Evolutionary conservation across 2,888 invertebrate genomes (phyloP).

Genomic region (Coleophora deauratella): DNA sequence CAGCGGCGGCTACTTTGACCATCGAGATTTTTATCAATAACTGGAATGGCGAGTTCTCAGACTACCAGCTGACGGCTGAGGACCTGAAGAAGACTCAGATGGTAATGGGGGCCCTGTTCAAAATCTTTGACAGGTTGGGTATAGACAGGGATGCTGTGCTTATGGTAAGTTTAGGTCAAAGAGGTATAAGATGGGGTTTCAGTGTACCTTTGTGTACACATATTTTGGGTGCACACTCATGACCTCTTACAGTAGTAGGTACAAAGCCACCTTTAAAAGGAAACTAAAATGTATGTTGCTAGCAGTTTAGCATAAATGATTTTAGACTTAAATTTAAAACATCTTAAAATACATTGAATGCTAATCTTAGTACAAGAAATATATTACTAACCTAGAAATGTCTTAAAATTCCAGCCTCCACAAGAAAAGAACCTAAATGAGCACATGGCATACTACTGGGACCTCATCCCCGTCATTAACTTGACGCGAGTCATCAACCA

Average conservation of each 20-base stretch:
- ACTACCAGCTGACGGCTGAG: constrained; percentile 32
- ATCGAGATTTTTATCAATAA: constrained; percentile 37
- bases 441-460: constrained; percentile 50
- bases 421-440: constrained; percentile 42
- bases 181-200: no score
- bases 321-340: no score
- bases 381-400: no score
- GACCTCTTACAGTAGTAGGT: no score
- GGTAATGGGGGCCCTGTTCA: constrained; percentile 47
- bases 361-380: no score
- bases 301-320: no score
- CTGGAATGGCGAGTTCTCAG: constrained; percentile 49
- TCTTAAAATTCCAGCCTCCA: constrained; percentile 42
- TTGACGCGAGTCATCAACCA: constrained; percentile 48
- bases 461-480: constrained; percentile 54
- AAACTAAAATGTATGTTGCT: no score
- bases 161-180: constrained; percentile 35
- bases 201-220: no score
- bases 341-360: no score
- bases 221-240: no score
- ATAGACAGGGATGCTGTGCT: constrained; percentile 47
- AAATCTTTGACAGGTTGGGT: constrained; percentile 43
- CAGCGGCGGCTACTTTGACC: constrained; percentile 19
- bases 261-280: no score
- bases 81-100: constrained; percentile 50